Evolutionary conservation across 1,140 invertebrate species (phyloP), one percentile per base, ranked within the genome.

Genomic region (Trichomalopsis sarcophagae): DNA sequence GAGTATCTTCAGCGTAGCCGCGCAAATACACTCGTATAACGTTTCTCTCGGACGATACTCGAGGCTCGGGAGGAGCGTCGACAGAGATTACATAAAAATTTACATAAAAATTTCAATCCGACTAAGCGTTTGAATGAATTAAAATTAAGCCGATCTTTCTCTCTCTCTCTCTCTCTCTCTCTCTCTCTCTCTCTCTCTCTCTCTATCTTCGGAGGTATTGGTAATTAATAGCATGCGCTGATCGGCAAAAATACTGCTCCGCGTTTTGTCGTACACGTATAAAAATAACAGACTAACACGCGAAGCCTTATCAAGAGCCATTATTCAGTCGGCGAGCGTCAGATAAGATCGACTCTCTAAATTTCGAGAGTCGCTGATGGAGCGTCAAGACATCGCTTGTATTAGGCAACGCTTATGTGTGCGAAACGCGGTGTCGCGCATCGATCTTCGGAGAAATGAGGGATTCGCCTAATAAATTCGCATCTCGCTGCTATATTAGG

Each of bases 391-490:
- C 33, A 36, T 36, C 2, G 33, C 33, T 36, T 27, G 27, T 27
- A 27, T 27, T 36, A 36, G 3, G 4, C 33, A 36, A 36, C 33
- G 33, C 33, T 36, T 3, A 36, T 36, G 33, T 5, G 68, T 27
- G 10, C 68, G 27, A n/a, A 44, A 44, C 68, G 27, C 13, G 27
- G 2, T 74, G 71, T 74, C 27, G 27, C 33, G 9, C 71, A 74
- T 74, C 71, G 33, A 74, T 17, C 71, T 27, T 14, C 23, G 68
- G n/a, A 10, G 11, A 71, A 71, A 27, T 71, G 62, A 17, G 14
- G 62, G 5, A 66, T 23, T 23, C 62, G 62, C 30, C 14, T 74
- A 47, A 76, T 76, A 76, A 76, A 74, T 74, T 74, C 27, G 33
- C 36, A 30, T 40, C 33, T 14, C 40, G 40, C 40, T 44, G 40